A percentile compares a stretch with the other conserved stretches of the same genome.
phyloP scores from a whole-genome alignment of 2,888 invertebrate species.

The Synergus laeviventris region DNA sequence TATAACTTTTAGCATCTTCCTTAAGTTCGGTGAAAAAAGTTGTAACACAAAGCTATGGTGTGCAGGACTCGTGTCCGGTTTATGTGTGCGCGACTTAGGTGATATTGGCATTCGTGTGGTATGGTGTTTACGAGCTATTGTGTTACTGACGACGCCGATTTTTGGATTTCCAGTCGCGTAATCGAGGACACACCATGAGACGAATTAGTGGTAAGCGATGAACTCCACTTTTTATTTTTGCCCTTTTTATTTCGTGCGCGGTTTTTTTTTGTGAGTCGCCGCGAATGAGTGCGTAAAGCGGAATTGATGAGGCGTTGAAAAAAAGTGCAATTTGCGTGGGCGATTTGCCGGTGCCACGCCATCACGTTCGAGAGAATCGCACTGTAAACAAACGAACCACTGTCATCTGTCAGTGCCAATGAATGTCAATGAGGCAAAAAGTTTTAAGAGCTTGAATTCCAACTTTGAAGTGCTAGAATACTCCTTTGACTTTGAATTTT shows the following conservation, averaged over 20 bases:
- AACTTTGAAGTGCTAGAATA: slow-evolving; percentile 27
- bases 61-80: slow-evolving; percentile 42
- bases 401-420: slow-evolving; percentile 33
- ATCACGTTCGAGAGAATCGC: slow-evolving; percentile 33
- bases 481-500: slow-evolving; percentile 10
- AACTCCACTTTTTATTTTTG: slow-evolving; percentile 12
- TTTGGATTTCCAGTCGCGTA: slow-evolving; percentile 47
- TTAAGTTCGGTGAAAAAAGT: slow-evolving; percentile 7
- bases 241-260: neutral
- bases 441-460: slow-evolving; percentile 17
- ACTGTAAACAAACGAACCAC: slow-evolving; percentile 37
- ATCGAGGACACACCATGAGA: slow-evolving; percentile 49
- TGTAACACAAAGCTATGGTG: slow-evolving; percentile 42
- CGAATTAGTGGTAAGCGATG: slow-evolving; percentile 53
- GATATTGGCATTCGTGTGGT: slow-evolving; percentile 50
- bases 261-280: neutral
- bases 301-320: slow-evolving; percentile 31
- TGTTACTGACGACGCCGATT: slow-evolving; percentile 44
- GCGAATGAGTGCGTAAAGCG: slow-evolving; percentile 21
- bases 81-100: slow-evolving; percentile 48
- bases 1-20: neutral
- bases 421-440: slow-evolving; percentile 23
- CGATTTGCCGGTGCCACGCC: slow-evolving; percentile 35
- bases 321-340: slow-evolving; percentile 29
- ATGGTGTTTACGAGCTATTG: slow-evolving; percentile 50